Base-by-base conservation (phyloP, 1,140 invertebrate species). In the Drosophila sucinea region DNA sequence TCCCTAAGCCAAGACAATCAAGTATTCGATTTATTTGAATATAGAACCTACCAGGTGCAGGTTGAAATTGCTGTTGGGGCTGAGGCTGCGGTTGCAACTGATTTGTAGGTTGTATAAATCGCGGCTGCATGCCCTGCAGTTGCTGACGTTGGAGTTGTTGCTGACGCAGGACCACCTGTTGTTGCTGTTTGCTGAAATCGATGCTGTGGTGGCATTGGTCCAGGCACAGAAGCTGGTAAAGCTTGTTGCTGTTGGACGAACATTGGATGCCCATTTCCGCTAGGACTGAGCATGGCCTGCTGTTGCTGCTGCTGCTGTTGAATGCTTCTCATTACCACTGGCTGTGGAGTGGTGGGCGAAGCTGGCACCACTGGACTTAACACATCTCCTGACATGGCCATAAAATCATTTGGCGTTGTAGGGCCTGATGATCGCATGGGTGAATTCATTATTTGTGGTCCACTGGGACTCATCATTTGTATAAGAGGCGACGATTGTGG, bases 171-270 rank as follows among this genome's bases (percentile, higher is more conserved):
- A 84, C 84, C n/a, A 77, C 60, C 60, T 79, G 85, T 57, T 93
- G 90, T 62, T 93, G 85, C 62, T 67, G 93, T 83, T 74, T 66
- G 77, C 54, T 80, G 72, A 47, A 81, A 73, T 29, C 81, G 84
- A 41, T 79, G 78, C 17, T 82, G 75, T 23, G 23, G 23, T 3
- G 44, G 23, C 44, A 51, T 27, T 51, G 44, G 44, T 17, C 44
- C 44, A 5, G 75, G 75, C 38, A 82, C 64, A 4, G 51, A 23
- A 1, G 62, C 47, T 55, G 67, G 66, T 23, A 73, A 66, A 4
- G 83, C 73, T 51, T 68, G 55, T 29, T 38, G 91, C 33, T 89
- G 90, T 51, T 91, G 92, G 63, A 62, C 90, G 38, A 80, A 76
- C 35, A 67, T 73, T 17, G 57, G 67, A 72, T 77, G 89, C 32